Base-by-base conservation (phyloP, 2,113 vertebrate species). In the Leptodactylus fuscus region DNA sequence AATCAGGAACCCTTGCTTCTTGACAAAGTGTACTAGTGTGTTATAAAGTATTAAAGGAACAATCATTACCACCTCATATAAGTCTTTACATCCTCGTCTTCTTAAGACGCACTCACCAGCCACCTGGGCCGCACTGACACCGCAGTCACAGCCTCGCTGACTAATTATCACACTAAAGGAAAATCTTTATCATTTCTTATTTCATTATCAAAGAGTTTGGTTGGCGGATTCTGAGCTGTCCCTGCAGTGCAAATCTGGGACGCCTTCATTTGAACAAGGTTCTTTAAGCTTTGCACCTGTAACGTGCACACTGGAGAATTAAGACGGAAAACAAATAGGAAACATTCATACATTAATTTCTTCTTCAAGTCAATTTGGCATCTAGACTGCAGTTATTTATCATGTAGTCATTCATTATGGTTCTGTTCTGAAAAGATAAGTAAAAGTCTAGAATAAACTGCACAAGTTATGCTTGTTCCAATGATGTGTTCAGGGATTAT, bases 11-110 rank as follows among this genome's bases (percentile, higher is more conserved):
- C 90, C 89, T 85, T 41, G 87, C 87, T 90, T 81, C 87, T 82
- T 91, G 89, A 92, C 90, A 91, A 92, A 91, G 83, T 13, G 51
- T 88, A 88, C 65, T 88, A 86, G 83, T 89, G 89, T 81, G 87
- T 87, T 83, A 84, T 85, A 80, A 85, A 88, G 85, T 81, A 84
- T 87, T 16, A 81, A 88, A 91, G 89, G 73, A 55, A 49, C 88
- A 90, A 48, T 83, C 87, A 87, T 88, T 90, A 82, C 78, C n/a
- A 86, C 76, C 70, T 89, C 58, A 87, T 75, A 85, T 18, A 83
- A 62, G 65, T 86, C 82, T 88, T 90, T 88, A 87, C 46, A 87
- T 87, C 78, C 78, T 86, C 75, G 48, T 34, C 38, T 85, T 32
- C 83, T 87, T 79, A 83, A 87, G 70, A 85, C 87, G 81, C 24